phyloP scores from a whole-genome alignment of 2,113 vertebrate genomes.

The Salvelinus sp. region DNA sequence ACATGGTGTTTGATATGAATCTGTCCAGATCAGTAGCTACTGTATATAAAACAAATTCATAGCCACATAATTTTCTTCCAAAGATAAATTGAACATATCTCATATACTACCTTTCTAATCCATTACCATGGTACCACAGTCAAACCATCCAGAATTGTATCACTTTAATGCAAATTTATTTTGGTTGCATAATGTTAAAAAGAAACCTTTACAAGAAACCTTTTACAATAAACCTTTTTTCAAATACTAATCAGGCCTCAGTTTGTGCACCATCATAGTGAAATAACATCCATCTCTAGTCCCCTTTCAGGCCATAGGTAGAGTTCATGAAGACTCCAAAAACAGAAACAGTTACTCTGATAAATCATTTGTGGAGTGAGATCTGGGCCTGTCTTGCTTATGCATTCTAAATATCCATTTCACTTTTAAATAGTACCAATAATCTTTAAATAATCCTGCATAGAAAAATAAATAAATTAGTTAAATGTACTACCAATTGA shows the following conservation, averaged over 20 bases:
- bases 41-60: constrained; percentile 49
- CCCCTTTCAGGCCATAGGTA: constrained; percentile 35
- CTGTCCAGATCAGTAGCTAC: constrained; percentile 46
- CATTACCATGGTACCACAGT: neutral
- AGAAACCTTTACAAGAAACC: constrained; percentile 40
- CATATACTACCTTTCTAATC: constrained; percentile 7
- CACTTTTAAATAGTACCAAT: constrained; percentile 71
- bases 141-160: neutral
- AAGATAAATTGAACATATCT: constrained; percentile 16
- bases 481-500: constrained; percentile 71
- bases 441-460: constrained; percentile 79
- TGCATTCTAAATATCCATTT: constrained; percentile 52
- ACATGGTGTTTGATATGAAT: constrained; percentile 71
- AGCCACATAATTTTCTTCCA: constrained; percentile 32
- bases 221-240: constrained; percentile 49
- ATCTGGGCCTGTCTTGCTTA: constrained; percentile 46
- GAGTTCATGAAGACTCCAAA: constrained; percentile 53
- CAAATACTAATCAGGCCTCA: constrained; percentile 61
- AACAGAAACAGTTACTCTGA: constrained; percentile 42
- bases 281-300: constrained; percentile 20
- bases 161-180: constrained; percentile 81
- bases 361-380: constrained; percentile 51
- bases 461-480: constrained; percentile 83
- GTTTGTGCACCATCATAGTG: constrained; percentile 56
- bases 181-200: constrained; percentile 83